Conservation (phyloP, 2,797 vertebrate genomes). For the Helicolenus hilgendorfi region DNA sequence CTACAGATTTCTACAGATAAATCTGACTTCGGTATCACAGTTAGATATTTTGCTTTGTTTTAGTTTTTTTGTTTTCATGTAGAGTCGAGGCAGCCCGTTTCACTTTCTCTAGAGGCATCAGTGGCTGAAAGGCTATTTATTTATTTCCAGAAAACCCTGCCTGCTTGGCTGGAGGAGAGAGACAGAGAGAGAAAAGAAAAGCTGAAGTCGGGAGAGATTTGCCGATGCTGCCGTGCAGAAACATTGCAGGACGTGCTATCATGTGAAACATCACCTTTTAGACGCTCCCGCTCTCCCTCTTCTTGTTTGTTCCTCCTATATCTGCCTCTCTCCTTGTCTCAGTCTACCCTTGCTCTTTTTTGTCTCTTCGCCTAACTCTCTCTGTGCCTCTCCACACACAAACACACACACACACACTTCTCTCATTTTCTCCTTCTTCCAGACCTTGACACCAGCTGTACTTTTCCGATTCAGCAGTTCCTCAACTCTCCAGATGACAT, state of each 20-base stretch:
- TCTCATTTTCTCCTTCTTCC: conserved; percentile 37
- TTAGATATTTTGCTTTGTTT: conserved; percentile 19
- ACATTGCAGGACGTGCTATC: conserved; percentile 34
- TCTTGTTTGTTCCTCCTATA: conserved; percentile 39
- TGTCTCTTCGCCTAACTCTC: not conserved
- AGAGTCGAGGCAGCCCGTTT: conserved; percentile 1
- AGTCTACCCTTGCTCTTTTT: conserved; percentile 19
- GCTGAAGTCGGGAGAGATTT: conserved; percentile 8
- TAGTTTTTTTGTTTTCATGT: not conserved
- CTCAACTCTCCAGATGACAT: conserved; percentile 58
- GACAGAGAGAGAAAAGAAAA: not conserved
- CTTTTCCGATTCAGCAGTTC: conserved; percentile 77
- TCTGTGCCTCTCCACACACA: not conserved
- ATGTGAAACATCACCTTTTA: conserved; percentile 64
- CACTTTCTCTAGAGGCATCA: conserved; percentile 27
- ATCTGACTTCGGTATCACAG: not conserved
- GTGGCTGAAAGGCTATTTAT: conserved; percentile 51
- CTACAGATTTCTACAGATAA: not conserved
- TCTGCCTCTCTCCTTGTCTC: conserved; percentile 24
- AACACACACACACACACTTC: not conserved
- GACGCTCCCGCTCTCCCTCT: conserved; percentile 11
- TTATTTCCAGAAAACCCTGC: conserved; percentile 38
- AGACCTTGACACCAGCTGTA: conserved; percentile 73
- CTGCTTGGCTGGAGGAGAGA: conserved; percentile 4
- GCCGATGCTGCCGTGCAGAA: conserved; percentile 38